These are phyloP conservation scores for Portunus trituberculatus DNA, from an alignment of 1,140 invertebrate species.

Conservation along the genomic window DNA sequence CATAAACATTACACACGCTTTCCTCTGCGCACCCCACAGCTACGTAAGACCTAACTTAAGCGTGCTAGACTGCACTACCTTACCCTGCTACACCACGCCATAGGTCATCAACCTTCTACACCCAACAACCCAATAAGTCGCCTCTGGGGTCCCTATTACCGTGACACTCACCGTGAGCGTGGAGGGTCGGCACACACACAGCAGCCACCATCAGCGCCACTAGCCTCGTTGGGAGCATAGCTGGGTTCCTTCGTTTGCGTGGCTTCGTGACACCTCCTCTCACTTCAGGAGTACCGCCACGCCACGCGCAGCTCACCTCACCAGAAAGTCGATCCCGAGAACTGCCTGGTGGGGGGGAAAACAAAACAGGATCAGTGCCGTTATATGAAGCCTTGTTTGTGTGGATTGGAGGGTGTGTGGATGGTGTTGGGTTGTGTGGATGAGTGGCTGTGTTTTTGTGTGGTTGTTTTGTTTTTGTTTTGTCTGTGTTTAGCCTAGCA, in stretches of 20 bases:
- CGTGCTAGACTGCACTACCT: too few species aligned
- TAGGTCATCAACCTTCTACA: too few species aligned
- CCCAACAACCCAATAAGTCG: too few species aligned
- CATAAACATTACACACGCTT: too few species aligned
- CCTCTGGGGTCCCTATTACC: too few species aligned
- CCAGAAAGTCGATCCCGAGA: neutral
- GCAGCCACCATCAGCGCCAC: slow-evolving; percentile 9
- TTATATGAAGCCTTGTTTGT: neutral
- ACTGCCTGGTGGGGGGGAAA: neutral
- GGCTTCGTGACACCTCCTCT: neutral
- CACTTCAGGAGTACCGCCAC: neutral
- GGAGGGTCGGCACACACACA: slow-evolving; percentile 30
- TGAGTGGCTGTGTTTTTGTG: neutral
- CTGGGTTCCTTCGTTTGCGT: neutral
- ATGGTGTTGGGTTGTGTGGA: neutral
- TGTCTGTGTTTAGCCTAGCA: neutral
- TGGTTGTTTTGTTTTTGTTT: neutral
- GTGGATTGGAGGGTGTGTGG: neutral
- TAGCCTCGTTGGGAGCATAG: neutral
- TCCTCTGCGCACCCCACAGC: too few species aligned
- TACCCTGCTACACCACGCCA: too few species aligned
- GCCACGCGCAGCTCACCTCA: too few species aligned
- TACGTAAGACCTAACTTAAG: too few species aligned
- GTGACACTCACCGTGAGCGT: neutral
- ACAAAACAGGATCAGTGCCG: neutral